Evolutionary conservation across 2,888 invertebrate species (phyloP), one percentile per base, ranked within the genome.

Genomic region (Drosophila nigricruria): DNA sequence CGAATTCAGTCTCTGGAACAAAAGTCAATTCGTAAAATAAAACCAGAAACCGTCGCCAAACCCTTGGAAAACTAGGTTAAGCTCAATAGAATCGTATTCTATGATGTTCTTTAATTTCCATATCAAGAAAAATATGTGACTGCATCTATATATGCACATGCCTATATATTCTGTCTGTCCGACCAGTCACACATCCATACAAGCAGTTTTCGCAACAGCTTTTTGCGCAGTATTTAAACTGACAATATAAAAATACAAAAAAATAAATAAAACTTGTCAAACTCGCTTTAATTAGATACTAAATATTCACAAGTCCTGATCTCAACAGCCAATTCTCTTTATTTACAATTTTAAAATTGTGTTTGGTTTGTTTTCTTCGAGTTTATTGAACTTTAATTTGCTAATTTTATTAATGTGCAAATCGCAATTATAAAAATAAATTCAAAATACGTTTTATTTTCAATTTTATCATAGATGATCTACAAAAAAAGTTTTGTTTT

Each of bases 251-350:
- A 47, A 45, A 23, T 32, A 71, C 70, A 49, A 32, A 34, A 27
- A 58, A 32, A 54, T n/a, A n/a, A n/a, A n/a, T n/a, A 36, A 70
- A 82, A 85, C 87, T 72, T 56, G 84, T 64, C 64, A 71, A 86
- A 87, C 84, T 64, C 73, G 84, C 34, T 84, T 80, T 84, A 85
- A 85, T 87, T 78, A 82, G 74, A 63, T 63, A 67, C 61, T 45
- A 72, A 77, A 70, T 69, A 81, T 57, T 56, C 45, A 27, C 36
- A 53, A 61, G 60, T 65, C 61, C 49, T 58, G 66, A 54, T 50
- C 54, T 34, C 56, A 18, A 50, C 58, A 9, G 23, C 10, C 23
- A 45, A 34, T 43, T 61, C 47, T 23, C 23, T 63, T 20, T 30
- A 52, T 49, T 36, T 16, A 59, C 23, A 49, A 49, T 49, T 49